Percentiles rank a stretch among this genome's conserved stretches.
phyloP scores from a whole-genome alignment of 2,113 vertebrate species.

The Oenanthe oenanthe region DNA sequence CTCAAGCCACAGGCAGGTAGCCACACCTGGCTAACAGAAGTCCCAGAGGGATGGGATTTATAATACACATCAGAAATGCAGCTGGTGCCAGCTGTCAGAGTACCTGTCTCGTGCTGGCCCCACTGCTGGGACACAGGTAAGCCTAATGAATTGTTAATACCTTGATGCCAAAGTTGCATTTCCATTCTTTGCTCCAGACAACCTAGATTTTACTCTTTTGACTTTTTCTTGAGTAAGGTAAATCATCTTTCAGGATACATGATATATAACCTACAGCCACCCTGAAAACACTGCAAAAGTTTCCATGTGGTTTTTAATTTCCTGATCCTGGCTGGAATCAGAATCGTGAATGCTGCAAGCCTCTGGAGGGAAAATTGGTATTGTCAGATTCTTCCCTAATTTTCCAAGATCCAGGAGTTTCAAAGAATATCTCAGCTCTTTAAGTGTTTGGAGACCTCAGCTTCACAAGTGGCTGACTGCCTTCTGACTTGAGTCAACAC shows the following conservation, averaged over 20 bases:
- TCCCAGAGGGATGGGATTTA: not conserved
- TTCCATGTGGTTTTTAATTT: constrained; percentile 58
- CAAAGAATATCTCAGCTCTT: constrained; percentile 33
- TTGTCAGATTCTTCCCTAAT: constrained; percentile 59
- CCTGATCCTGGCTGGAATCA: constrained; percentile 36
- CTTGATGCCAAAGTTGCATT: not conserved
- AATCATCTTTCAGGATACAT: not conserved
- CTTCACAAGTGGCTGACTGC: constrained; percentile 36
- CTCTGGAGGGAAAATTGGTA: constrained; percentile 33
- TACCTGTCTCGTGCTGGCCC: not conserved
- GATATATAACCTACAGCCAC: not conserved
- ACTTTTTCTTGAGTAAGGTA: not conserved
- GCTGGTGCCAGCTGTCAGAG: not conserved
- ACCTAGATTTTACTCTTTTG: not conserved
- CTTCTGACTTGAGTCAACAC: constrained; percentile 53
- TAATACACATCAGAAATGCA: not conserved
- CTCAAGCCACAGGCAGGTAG: not conserved
- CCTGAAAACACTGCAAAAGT: not conserved
- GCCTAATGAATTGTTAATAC: constrained; percentile 29
- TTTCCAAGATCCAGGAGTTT: constrained; percentile 54
- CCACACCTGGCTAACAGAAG: not conserved
- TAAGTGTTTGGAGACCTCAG: constrained; percentile 39
- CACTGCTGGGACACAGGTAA: not conserved
- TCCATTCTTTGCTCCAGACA: constrained; percentile 9
- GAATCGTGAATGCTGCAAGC: constrained; percentile 8